phyloP scores from a whole-genome alignment of 2,113 vertebrate genomes.

The Propithecus coquereli region DNA sequence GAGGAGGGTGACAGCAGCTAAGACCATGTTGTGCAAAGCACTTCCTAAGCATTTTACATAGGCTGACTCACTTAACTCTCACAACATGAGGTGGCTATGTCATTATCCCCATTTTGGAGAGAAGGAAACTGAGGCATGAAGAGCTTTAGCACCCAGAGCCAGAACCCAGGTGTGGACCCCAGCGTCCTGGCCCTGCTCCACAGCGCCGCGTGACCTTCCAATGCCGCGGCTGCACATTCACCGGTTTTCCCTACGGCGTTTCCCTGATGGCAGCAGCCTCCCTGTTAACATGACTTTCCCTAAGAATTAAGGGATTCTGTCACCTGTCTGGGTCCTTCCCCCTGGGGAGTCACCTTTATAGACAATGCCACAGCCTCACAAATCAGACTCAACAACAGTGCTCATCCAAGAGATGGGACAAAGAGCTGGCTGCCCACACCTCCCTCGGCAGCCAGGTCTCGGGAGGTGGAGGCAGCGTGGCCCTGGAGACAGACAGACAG shows the following conservation, averaged over 20 bases:
- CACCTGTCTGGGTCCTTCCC: no score
- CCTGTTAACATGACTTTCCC: background rate
- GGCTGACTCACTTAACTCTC: background rate
- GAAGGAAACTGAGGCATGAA: background rate
- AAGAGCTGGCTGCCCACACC: background rate
- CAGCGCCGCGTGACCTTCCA: background rate
- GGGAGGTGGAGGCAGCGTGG: background rate
- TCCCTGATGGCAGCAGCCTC: no score
- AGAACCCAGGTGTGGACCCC: background rate
- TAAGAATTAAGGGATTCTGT: background rate
- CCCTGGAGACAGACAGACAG: background rate
- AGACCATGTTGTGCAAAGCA: background rate
- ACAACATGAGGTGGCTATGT: background rate
- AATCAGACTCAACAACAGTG: background rate
- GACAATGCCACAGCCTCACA: background rate
- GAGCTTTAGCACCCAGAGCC: background rate
- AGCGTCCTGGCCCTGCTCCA: background rate
- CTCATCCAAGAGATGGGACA: background rate
- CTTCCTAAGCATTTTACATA: background rate
- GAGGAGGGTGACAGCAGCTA: background rate
- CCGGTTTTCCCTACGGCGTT: no score
- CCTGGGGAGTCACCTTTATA: background rate
- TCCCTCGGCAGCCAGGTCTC: background rate
- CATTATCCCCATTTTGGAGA: background rate
- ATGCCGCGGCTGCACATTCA: background rate